Conservation (phyloP, 2,888 invertebrate species). For the Brachylomia viminalis region DNA sequence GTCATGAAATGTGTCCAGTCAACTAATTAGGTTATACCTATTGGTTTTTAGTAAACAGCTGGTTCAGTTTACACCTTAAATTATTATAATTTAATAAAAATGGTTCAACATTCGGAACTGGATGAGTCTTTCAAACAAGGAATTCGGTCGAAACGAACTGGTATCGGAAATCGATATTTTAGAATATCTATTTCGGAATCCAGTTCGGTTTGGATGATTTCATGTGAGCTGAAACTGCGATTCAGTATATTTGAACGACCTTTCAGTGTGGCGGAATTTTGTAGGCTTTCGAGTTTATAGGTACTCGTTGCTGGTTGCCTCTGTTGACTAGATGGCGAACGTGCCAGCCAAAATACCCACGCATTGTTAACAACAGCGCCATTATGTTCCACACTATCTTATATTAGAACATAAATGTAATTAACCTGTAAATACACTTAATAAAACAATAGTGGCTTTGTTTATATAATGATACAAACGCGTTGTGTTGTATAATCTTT, state of each 20-base stretch:
- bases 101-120: neutral
- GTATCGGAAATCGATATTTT: neutral
- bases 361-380: constrained; percentile 56
- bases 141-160: too few relatives aligned
- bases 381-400: constrained; percentile 23
- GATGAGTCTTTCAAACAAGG: too few relatives aligned
- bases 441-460: constrained; percentile 62
- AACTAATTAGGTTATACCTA: neutral
- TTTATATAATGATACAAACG: constrained; percentile 57
- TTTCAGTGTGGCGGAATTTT: neutral
- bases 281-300: neutral
- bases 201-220: neutral
- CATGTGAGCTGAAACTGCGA: neutral
- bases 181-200: neutral
- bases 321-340: constrained; percentile 1
- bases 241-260: neutral
- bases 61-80: neutral
- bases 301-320: neutral
- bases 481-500: constrained; percentile 59
- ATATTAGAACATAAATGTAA: constrained; percentile 32
- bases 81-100: too few relatives aligned
- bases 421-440: constrained; percentile 41
- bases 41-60: neutral
- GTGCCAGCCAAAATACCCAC: constrained; percentile 43
- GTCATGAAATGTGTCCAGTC: neutral